A percentile compares a stretch with the other conserved stretches of the same genome.
These are phyloP conservation scores for Pollachius pollachius DNA, from an alignment of 2,113 vertebrate genomes.

Conservation along the genomic window DNA sequence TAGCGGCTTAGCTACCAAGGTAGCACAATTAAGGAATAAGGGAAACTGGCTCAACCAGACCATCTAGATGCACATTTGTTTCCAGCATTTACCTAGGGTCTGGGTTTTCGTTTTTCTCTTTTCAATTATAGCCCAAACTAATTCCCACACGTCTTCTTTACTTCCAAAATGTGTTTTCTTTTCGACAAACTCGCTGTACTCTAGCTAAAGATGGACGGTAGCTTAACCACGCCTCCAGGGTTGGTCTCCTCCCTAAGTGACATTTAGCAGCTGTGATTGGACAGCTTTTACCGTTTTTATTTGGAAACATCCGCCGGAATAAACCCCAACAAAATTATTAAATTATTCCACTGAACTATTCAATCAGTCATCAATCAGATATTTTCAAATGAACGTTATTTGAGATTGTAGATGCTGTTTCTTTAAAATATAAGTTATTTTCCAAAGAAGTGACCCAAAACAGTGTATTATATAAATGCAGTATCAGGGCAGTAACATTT, in stretches of 20 bases:
- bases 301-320: conserved; percentile 45
- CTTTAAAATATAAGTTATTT: no score
- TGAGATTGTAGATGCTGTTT: no score
- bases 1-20: conserved; percentile 12
- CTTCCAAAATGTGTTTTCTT: conserved; percentile 74
- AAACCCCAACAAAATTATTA: background rate
- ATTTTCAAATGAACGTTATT: no score
- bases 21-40: conserved; percentile 61
- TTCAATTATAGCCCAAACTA: conserved; percentile 65
- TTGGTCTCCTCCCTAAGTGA: conserved; percentile 45
- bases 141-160: conserved; percentile 71
- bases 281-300: conserved; percentile 17
- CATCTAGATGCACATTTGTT: conserved; percentile 53
- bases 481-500: no score
- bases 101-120: conserved; percentile 72
- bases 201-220: conserved; percentile 74
- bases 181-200: conserved; percentile 73
- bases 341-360: no score
- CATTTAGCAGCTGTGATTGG: conserved; percentile 48
- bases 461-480: no score
- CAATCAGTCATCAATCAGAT: no score
- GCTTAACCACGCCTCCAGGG: conserved; percentile 65
- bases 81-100: conserved; percentile 67
- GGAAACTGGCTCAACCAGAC: conserved; percentile 66
- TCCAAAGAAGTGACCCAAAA: no score